Evolutionary conservation across 2,113 vertebrate species (phyloP).

Genomic region (Cepphus grylle): DNA sequence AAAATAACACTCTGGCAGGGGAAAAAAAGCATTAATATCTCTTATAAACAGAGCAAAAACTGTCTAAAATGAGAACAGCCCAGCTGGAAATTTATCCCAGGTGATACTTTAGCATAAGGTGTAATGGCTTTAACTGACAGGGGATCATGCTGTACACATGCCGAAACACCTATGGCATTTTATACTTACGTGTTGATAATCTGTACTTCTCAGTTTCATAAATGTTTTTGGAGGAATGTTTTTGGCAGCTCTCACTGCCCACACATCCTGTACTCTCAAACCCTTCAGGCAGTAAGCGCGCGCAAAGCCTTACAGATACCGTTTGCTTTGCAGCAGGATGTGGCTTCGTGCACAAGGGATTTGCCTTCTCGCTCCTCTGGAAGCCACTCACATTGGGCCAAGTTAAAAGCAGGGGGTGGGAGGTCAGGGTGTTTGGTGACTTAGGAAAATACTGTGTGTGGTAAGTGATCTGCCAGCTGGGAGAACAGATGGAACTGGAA

Average conservation of each 20-base stretch:
- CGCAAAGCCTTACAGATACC: neutral
- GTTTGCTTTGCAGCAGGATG: neutral
- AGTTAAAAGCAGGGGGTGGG: neutral
- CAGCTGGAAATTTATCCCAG: neutral
- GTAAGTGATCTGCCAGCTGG: neutral
- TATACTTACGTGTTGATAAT: neutral
- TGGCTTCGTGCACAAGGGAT: neutral
- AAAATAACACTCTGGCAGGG: neutral
- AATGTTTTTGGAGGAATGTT: neutral
- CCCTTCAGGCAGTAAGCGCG: fast-evolving
- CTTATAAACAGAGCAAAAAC: neutral
- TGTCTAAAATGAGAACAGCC: neutral
- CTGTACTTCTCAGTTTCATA: neutral
- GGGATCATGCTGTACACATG: neutral
- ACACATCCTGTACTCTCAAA: neutral
- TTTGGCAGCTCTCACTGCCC: neutral
- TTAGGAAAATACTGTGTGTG: neutral
- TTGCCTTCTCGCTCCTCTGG: neutral
- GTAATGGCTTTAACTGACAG: neutral
- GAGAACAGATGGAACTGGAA: neutral
- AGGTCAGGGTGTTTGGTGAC: neutral
- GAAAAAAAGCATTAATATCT: neutral
- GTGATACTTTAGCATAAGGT: neutral
- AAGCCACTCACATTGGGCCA: neutral
- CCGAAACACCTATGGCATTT: neutral